Evolutionary conservation across 2,888 invertebrate species (phyloP), one percentile per base, ranked within the genome.

Genomic region (Philonicus albiceps): DNA sequence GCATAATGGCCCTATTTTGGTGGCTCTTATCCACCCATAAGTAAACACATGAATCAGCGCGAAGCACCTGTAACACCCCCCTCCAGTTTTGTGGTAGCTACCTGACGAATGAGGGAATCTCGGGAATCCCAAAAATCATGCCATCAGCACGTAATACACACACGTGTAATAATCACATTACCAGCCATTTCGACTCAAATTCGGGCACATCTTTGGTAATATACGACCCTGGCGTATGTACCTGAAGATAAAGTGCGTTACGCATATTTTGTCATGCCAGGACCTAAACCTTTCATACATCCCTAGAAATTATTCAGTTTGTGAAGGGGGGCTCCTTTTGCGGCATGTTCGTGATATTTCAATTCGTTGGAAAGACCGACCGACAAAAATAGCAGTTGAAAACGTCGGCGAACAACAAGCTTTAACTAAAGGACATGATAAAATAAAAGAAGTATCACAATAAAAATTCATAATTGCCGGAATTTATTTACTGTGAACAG

Each of bases 141-240:
- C 49, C 78, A 78, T 78, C 78, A 76, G 76, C 76, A 76, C 76
- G 76, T 76, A 76, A 76, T 76, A 76, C 40, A 40, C 76, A 78
- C 78, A 78, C 78, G 78, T 78, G 37, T 78, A 78, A 78, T 78
- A 78, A 78, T 78, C 78, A 27, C 30, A 78, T 78, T 43, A 78
- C 49, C 49, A 78, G 76, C 40, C 19, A 76, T 76, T 76, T 34
- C 27, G 16, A 31, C 43, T 78, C 78, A 27, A 43, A 78, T 78
- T 78, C 53, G 22, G 43, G 49, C 27, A 49, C 74, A 31, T 43
- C 31, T 16, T n/a, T 16, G 49, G 49, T 78, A 49, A 78, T 78
- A 27, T n/a, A 30, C 30, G 78, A 3, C 13, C 16, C 27, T 40
- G 27, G 43, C 43, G 76, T 76, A 40, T 19, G 19, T 22, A 40